Conservation (phyloP, 2,797 vertebrate species). For the Naso thynnoides region DNA sequence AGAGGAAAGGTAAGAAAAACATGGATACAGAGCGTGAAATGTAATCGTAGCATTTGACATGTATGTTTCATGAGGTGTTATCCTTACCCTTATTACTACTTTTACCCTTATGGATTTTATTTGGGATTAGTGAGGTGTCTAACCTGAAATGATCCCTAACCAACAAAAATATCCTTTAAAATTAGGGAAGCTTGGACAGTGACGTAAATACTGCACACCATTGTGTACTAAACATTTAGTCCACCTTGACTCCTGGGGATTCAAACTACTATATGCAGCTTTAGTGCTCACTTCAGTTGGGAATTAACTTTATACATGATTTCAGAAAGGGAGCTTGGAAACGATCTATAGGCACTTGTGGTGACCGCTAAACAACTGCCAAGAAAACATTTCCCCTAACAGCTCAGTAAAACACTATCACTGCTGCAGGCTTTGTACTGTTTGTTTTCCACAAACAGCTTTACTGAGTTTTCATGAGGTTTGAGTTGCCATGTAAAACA, state of each 20-base stretch:
- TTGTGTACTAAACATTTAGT: slow-evolving; percentile 27
- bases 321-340: slow-evolving; percentile 36
- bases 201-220: not conserved
- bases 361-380: slow-evolving; percentile 35
- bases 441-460: slow-evolving; percentile 20
- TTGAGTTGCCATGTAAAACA: slow-evolving; percentile 25
- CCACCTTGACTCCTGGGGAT: slow-evolving; percentile 28
- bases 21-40: slow-evolving; percentile 29
- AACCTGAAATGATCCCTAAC: slow-evolving; percentile 9
- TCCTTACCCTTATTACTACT: too few species aligned
- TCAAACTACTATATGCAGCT: slow-evolving; percentile 28
- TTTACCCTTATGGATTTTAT: slow-evolving; percentile 42
- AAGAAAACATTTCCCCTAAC: slow-evolving; percentile 47
- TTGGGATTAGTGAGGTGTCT: slow-evolving; percentile 9
- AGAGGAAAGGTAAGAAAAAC: slow-evolving; percentile 28
- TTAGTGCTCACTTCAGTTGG: slow-evolving; percentile 35
- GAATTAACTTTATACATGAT: slow-evolving; percentile 49
- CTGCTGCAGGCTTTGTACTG: not conserved
- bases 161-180: not conserved
- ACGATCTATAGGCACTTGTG: slow-evolving; percentile 40
- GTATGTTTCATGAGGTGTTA: slow-evolving; percentile 70
- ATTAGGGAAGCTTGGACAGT: not conserved
- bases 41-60: slow-evolving; percentile 63
- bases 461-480: not conserved
- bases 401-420: slow-evolving; percentile 29